Evolutionary conservation across 2,797 vertebrate species (phyloP), one percentile per base, ranked within the genome.

Genomic region (Cirrhinus molitorella): DNA sequence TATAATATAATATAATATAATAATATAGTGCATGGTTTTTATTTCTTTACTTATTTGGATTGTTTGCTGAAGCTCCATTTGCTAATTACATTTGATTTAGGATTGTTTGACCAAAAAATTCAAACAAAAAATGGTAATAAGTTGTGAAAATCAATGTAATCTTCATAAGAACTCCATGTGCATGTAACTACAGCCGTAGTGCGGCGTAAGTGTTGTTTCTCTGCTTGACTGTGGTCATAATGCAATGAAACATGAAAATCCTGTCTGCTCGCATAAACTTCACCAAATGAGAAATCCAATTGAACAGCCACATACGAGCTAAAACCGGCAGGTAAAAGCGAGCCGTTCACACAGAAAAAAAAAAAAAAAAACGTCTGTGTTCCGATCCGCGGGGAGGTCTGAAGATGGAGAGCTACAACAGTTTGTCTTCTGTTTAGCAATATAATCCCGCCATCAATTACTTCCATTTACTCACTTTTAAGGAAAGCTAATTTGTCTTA

Each of bases 391-490:
- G 0, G 67, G 66, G 66, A 71, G 37, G 37, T 59, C 23, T 80
- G 21, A 14, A 71, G 79, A 81, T 37, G 14, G 57, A 81, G 45
- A 10, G 57, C 43, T 72, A 61, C 68, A 63, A 14, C 16, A 28
- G 70, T 81, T 81, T 81, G 43, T 73, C 57, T 73, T 70, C 47
- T 61, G 57, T 85, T 80, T 55, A 23, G 14, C 31, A 59, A 70
- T 79, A 34, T 67, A 80, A 74, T 75, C 70, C 66, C 25, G 31
- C 59, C 61, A 79, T 79, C 45, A 47, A 71, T 83, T 65, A 74
- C 47, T 83, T 80, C 70, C 13, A 85, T 86, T 83, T 59, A 49
- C 82, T 37, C 43, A 49, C 57, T 43, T 68, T 82, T 84, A 87
- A 83, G 40, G 72, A 34, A 67, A 67, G 45, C 49, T 85, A 75